Conservation (phyloP, 2,888 invertebrate genomes). For the Xanthia icteritia region DNA sequence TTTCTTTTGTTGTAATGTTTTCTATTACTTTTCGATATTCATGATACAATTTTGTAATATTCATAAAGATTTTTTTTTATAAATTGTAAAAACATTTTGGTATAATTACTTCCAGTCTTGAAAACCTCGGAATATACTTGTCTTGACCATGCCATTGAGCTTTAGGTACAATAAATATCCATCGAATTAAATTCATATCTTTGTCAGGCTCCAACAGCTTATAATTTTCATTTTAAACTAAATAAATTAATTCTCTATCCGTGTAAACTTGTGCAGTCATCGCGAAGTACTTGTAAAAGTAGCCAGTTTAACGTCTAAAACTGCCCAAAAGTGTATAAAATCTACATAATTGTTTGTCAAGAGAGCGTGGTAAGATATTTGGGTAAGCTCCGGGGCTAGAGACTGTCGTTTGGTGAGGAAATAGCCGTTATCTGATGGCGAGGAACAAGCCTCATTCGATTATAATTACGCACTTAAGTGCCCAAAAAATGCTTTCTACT, state of each 20-base stretch:
- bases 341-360: constrained; percentile 70
- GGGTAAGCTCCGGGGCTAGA: constrained; percentile 56
- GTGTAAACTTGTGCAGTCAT: constrained; percentile 47
- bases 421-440: constrained; percentile 55
- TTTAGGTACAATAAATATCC: not conserved
- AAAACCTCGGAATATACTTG: not conserved
- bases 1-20: constrained; percentile 12
- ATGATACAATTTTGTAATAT: not conserved
- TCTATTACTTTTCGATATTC: not conserved
- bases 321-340: constrained; percentile 64
- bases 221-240: constrained; percentile 42
- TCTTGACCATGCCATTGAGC: not conserved
- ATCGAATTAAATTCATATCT: constrained; percentile 13
- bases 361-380: constrained; percentile 62
- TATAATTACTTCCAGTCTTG: not conserved
- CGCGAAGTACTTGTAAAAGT: constrained; percentile 50
- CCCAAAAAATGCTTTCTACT: constrained; percentile 45
- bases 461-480: constrained; percentile 61
- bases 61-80: not conserved
- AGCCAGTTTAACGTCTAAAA: constrained; percentile 57
- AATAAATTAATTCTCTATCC: constrained; percentile 63
- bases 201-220: not conserved
- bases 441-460: constrained; percentile 58
- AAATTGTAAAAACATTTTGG: not conserved
- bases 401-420: constrained; percentile 51